Conservation (phyloP, 2,113 vertebrate species). For the Eptesicus fuscus region DNA sequence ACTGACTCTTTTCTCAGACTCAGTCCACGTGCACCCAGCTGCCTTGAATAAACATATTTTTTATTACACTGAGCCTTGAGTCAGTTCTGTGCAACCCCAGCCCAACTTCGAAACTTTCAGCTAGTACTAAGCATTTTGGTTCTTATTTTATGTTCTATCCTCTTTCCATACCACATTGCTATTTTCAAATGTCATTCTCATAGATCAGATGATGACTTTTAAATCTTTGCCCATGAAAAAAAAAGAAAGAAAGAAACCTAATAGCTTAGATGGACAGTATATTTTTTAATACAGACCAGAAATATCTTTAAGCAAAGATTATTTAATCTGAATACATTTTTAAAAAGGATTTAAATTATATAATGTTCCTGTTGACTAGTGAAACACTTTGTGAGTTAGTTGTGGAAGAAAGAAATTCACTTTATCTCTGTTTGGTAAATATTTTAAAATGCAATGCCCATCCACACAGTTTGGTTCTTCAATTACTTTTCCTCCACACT, state of each 20-base stretch:
- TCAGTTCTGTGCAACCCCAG: too few species aligned
- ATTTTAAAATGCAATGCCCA: slow-evolving; percentile 57
- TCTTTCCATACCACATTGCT: background rate
- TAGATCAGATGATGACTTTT: background rate
- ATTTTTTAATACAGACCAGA: background rate
- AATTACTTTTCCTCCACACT: slow-evolving; percentile 62
- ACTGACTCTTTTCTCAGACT: too few species aligned
- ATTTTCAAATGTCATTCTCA: background rate
- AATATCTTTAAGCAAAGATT: slow-evolving; percentile 4
- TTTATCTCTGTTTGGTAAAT: slow-evolving; percentile 56
- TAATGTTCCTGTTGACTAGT: slow-evolving; percentile 3
- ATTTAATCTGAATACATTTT: background rate
- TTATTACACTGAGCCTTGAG: too few species aligned
- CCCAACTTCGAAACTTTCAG: background rate
- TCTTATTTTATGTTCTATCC: background rate
- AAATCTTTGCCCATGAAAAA: background rate
- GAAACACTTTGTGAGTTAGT: background rate
- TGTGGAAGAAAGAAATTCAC: background rate
- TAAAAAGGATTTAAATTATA: slow-evolving; percentile 34
- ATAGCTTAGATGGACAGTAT: background rate
- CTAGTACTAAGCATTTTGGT: background rate
- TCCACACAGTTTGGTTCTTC: slow-evolving; percentile 45
- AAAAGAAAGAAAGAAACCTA: background rate
- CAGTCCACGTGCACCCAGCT: too few species aligned
- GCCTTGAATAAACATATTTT: too few species aligned